Evolutionary conservation across 1,140 invertebrate species (phyloP).

Genomic region (Euura saliciscinereae): DNA sequence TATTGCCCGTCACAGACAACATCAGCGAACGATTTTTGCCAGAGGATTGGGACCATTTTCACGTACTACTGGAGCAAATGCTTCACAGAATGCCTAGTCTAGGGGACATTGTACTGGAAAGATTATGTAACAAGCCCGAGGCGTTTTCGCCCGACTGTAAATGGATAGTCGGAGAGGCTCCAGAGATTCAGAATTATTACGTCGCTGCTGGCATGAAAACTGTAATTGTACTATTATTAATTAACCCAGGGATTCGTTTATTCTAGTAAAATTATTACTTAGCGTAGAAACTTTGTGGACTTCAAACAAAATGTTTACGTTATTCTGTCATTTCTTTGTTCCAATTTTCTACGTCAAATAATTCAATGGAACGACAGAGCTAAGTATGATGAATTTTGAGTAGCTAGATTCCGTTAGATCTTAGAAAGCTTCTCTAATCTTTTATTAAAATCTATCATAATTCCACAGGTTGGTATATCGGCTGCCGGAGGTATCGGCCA

Average conservation of each 20-base stretch:
- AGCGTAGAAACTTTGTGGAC: not conserved
- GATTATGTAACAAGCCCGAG: conserved; percentile 87
- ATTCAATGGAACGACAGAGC: not conserved
- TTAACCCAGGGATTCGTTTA: too few species aligned
- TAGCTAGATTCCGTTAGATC: too few species aligned
- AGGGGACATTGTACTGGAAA: conserved; percentile 73
- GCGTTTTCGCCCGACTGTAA: conserved; percentile 93
- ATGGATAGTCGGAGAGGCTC: conserved; percentile 91
- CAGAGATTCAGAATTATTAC: conserved; percentile 94
- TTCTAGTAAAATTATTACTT: not conserved
- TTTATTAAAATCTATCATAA: not conserved
- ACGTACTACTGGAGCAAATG: conserved; percentile 84
- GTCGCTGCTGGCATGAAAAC: conserved; percentile 97
- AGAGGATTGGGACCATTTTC: conserved; percentile 96
- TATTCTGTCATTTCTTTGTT: not conserved
- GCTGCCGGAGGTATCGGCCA: conserved; percentile 94
- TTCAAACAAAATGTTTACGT: not conserved
- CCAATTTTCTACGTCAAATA: not conserved
- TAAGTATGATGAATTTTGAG: too few species aligned
- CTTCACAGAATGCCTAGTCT: conserved; percentile 83
- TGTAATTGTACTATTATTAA: conserved; percentile 41
- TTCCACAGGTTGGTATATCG: conserved; percentile 74
- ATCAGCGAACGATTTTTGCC: conserved; percentile 68
- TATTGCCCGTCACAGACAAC: conserved; percentile 45
- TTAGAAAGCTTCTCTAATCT: too few species aligned